Base-by-base conservation (phyloP, 2,113 vertebrate genomes). In the Suricata suricatta region DNA sequence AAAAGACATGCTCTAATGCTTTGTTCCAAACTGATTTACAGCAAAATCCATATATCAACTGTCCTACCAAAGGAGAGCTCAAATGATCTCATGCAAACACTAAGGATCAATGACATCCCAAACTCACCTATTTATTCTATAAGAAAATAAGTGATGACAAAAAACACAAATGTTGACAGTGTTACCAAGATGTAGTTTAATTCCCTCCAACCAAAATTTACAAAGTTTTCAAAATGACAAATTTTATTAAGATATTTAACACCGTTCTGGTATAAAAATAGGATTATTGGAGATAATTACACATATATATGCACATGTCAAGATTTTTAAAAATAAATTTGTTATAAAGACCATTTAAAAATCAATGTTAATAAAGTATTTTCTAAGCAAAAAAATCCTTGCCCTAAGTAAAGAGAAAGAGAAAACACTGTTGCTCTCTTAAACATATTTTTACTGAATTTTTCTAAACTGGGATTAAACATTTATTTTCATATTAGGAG, bases 231-330 rank as follows among this genome's bases (percentile, higher is more conserved):
- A 94, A 94, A 97, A 91, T 74, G 17, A 60, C 66, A 47, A 82
- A 86, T 88, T 96, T 93, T 64, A 71, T 63, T 33, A 96, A 96
- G 93, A 88, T 63, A 95, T 85, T 77, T 93, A 97, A 87, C 11
- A 82, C 9, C 50, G 8, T 44, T 96, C 50, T 91, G 25, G 6
- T 71, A 94, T 76, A 50, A 95, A 95, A 84, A 86, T 57, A 74
- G 29, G 13, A 79, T 10, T 68, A 41, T 0, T 95, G 23, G 19
- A 95, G 15, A 96, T 63, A 96, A 77, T 15, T 47, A 89, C 4
- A 84, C 10, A 47, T 47, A 47, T 7, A 64, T 16, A 66, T 66
- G 33, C 21, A 27, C 13, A 21, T 8, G 60, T 68, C 44, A 50
- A 29, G 96, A 86, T 52, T 72, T 47, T 92, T 94, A 44, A 9